Conservation (phyloP, 2,113 vertebrate genomes). For the Gambusia holbrooki region DNA sequence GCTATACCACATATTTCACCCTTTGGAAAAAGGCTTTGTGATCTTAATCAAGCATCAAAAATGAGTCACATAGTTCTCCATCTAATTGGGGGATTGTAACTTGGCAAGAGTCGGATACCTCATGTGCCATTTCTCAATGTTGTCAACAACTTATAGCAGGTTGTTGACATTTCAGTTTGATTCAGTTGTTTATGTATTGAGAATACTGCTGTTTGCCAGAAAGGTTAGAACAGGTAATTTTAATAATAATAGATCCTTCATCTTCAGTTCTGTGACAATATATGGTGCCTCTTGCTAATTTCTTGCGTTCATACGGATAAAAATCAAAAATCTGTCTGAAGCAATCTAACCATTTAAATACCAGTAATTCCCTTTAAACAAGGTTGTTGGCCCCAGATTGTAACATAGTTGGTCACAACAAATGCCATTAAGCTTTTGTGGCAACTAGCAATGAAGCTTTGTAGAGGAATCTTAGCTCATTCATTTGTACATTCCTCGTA, state of each 20-base stretch:
- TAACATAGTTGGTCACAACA: not conserved
- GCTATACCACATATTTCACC: constrained; percentile 10
- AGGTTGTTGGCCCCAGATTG: too few species aligned
- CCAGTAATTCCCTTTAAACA: too few species aligned
- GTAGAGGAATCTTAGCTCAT: not conserved
- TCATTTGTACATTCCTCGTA: not conserved
- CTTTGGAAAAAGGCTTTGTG: constrained; percentile 27
- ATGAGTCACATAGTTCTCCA: constrained; percentile 21
- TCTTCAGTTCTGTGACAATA: too few species aligned
- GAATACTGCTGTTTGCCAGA: too few species aligned
- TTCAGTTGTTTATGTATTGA: too few species aligned
- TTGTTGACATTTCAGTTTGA: constrained; percentile 63
- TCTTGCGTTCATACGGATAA: too few species aligned
- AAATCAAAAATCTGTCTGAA: too few species aligned
- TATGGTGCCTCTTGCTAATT: too few species aligned
- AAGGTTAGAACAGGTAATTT: too few species aligned
- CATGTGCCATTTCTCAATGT: constrained; percentile 24
- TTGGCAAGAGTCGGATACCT: constrained; percentile 18
- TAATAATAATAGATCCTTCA: too few species aligned
- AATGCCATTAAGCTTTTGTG: not conserved
- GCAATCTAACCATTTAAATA: too few species aligned
- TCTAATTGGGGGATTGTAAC: constrained; percentile 31
- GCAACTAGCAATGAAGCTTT: not conserved
- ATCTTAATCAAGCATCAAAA: constrained; percentile 51
- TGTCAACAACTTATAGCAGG: constrained; percentile 39